A percentile compares a stretch with the other conserved stretches of the same genome.
Evolutionary conservation across 2,113 vertebrate species (phyloP).

Genomic region (Ctenodactylus gundi): DNA sequence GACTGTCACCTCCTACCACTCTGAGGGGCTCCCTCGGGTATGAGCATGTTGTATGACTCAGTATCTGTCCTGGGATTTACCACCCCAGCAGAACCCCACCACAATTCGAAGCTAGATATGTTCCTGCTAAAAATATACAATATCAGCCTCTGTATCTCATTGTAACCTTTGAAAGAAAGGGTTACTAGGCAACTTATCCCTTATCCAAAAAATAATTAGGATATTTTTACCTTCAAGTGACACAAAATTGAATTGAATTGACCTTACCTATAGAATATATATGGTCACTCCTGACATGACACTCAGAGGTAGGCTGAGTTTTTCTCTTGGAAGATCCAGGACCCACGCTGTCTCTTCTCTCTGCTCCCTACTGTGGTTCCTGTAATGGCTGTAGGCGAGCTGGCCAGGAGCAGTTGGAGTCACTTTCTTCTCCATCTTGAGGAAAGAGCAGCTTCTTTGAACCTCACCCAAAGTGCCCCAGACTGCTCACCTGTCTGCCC

Average conservation of each 20-base stretch:
- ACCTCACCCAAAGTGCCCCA: not conserved
- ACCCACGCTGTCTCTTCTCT: not conserved
- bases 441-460: not conserved
- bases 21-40: not conserved
- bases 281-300: not conserved
- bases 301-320: not conserved
- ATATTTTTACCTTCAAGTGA: constrained; percentile 1
- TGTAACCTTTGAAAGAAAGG: not conserved
- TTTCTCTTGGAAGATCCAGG: not conserved
- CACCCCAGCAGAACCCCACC: not conserved
- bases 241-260: not conserved
- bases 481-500: not conserved
- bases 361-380: not conserved
- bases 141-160: not conserved
- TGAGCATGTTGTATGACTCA: not conserved
- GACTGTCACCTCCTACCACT: not conserved
- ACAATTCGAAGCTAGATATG: not conserved
- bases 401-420: not conserved
- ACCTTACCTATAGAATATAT: not conserved
- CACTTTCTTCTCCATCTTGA: not conserved
- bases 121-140: not conserved
- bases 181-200: not conserved
- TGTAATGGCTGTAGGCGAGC: not conserved
- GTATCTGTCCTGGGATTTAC: not conserved
- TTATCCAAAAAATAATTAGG: not conserved